Percentiles rank a stretch among this genome's conserved stretches.
These are phyloP conservation scores for Austrofundulus limnaeus DNA, from an alignment of 2,113 vertebrate species.

Conservation along the genomic window DNA sequence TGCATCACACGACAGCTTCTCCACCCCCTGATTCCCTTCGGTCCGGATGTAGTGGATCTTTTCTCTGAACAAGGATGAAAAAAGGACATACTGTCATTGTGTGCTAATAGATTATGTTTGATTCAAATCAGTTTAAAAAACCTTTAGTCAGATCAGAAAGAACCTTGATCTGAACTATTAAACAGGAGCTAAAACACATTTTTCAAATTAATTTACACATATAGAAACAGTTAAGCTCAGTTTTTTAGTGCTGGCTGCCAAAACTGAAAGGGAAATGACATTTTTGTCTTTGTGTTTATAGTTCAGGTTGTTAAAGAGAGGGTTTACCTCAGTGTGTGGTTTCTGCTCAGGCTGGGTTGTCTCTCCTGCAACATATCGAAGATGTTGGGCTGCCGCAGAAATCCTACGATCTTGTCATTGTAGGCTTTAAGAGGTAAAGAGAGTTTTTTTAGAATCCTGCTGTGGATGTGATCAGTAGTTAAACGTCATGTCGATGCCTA, in stretches of 20 bases:
- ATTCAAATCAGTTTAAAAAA: no score
- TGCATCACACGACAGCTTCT: conserved; percentile 96
- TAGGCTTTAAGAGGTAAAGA: conserved; percentile 83
- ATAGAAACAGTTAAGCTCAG: no score
- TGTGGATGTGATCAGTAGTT: no score
- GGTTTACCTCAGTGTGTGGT: conserved; percentile 89
- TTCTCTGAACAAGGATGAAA: conserved; percentile 80
- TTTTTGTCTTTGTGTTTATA: no score
- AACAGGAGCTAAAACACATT: no score
- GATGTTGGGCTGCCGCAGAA: conserved; percentile 95
- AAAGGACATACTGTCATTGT: background rate
- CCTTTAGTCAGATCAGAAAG: no score
- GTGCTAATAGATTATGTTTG: no score
- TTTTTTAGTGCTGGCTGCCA: no score
- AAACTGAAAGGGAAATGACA: no score
- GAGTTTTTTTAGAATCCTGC: no score
- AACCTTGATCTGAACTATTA: no score
- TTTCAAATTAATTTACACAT: no score
- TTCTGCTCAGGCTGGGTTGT: conserved; percentile 91
- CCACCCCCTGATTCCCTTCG: conserved; percentile 91
- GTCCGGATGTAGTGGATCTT: conserved; percentile 98
- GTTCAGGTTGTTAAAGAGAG: background rate
- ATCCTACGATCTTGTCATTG: conserved; percentile 98
- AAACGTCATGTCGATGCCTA: conserved; percentile 14
- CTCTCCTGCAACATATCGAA: conserved; percentile 97